Base-by-base conservation (phyloP, 2,797 vertebrate genomes). In the Coregonus ussuriensis region DNA sequence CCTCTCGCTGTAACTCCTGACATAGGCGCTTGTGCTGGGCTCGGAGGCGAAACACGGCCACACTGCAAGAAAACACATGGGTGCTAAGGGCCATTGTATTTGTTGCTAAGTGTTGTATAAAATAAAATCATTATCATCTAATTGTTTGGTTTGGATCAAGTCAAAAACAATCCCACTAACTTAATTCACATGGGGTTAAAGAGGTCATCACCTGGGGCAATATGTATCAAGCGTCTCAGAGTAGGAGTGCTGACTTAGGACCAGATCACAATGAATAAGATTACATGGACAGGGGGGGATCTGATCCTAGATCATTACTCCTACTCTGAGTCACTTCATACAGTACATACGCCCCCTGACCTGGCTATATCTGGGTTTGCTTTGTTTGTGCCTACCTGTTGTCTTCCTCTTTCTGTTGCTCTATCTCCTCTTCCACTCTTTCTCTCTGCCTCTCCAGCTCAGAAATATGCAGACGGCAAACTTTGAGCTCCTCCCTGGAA, bases 1-100 rank as follows among this genome's bases (percentile, higher is more conserved):
- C 91, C 81, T 97, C 95, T 0, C 69, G 83, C 77, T 88, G 91
- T 86, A 97, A 91, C 63, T 95, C 93, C 0, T 54, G 16, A 86
- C 91, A 89, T 74, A 98, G 67, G 6, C 88, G 82, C 37, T 86
- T 87, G 81, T 88, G 93, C 25, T 72, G 4, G 2, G 91, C 91
- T 86, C 81, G 91, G 56, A 98, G 91, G 79, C 88, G 93, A 79
- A 93, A 94, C 77, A 94, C 41, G 0, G 92, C 91, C 1, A 91
- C 91, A 0, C 97, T 98, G 91, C 25, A 4, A 71, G 53, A 0
- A 53, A 84, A 37, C 16, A 21, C 1, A 16, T 72, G 41, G 71
- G 21, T 68, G 65, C 73, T 81, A 0, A 5, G 52, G 51, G 71
- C 6, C 18, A 74, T 66, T 33, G 21, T 72, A 75, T 59, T 7